Evolutionary conservation across 2,797 vertebrate genomes (phyloP), one percentile per base, ranked within the genome.

Genomic region (Microhierax caerulescens): DNA sequence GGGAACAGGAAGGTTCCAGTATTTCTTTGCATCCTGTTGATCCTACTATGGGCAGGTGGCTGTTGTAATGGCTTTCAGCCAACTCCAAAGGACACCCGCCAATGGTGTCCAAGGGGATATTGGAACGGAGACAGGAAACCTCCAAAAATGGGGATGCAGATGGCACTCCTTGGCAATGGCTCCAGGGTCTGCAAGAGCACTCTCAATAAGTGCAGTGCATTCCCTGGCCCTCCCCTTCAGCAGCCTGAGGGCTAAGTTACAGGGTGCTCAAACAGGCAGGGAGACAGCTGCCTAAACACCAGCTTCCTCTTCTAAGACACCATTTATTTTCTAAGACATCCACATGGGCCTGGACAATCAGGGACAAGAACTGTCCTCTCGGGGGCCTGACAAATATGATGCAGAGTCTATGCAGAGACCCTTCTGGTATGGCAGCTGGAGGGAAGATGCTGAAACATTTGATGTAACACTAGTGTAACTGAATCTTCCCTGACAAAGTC

Each of bases 171-270:
- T 54, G 84, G 59, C 68, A 79, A 32, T 1, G 24, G 54, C 54
- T 79, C 37, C 5, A n/a, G 18, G 14, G 27, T 36, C 47, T 50
- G 53, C 34, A 34, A 61, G 54, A 39, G 12, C 18, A 15, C n/a
- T 36, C 27, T 28, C 36, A 15, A 20, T 3, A 17, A 15, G 53
- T 68, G 60, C 59, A 32, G 41, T 1, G 0, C 3, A 2, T 34
- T 45, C 56, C 21, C 50, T 6, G 39, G 28, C 54, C 32, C 54
- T 39, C 21, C 25, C 60, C 74, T 28, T 10, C 74, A 51, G 73
- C 73, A 56, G 60, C 53, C 73, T 9, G 2, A 53, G 32, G 56
- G 54, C 27, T 23, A 11, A 32, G 34, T 41, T 36, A 83, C 47
- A 32, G 59, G 13, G 39, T 28, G 39, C 51, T 86, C 51, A 48